Percentiles rank a stretch among this genome's conserved stretches.
These are phyloP conservation scores for Megalops atlanticus DNA, from an alignment of 2,113 vertebrate genomes.

Conservation along the genomic window DNA sequence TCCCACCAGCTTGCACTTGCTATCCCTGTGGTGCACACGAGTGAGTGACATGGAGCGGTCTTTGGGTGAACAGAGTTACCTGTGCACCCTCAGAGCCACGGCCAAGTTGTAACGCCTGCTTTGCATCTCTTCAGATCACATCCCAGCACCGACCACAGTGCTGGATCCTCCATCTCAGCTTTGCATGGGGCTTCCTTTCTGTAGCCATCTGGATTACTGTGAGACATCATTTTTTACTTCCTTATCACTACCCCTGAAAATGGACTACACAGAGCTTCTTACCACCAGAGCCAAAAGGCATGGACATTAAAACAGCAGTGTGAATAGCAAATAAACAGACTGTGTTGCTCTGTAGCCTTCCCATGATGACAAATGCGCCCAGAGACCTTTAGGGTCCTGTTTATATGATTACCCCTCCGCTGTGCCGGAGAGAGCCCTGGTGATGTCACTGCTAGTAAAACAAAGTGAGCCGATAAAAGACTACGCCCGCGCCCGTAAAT, in stretches of 20 bases:
- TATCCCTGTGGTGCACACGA: not conserved
- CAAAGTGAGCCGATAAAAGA: constrained; percentile 72
- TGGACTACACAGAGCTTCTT: not conserved
- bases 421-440: constrained; percentile 68
- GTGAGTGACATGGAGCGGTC: not conserved
- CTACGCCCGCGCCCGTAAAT: constrained; percentile 62
- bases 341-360: not conserved
- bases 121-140: too few relatives aligned
- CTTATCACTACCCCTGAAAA: not conserved
- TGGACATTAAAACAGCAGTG: not conserved
- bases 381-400: constrained; percentile 40
- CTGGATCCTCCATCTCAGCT: too few relatives aligned
- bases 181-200: too few relatives aligned
- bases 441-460: constrained; percentile 75
- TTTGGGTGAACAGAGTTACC: not conserved
- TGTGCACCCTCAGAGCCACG: not conserved
- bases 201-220: too few relatives aligned
- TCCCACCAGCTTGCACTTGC: constrained; percentile 25
- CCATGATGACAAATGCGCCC: constrained; percentile 1
- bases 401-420: constrained; percentile 43
- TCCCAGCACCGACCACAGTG: too few relatives aligned
- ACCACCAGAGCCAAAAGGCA: not conserved
- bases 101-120: not conserved
- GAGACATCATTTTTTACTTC: not conserved
- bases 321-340: not conserved